phyloP scores from a whole-genome alignment of 2,888 invertebrate genomes.

The Epinotia bilunana region DNA sequence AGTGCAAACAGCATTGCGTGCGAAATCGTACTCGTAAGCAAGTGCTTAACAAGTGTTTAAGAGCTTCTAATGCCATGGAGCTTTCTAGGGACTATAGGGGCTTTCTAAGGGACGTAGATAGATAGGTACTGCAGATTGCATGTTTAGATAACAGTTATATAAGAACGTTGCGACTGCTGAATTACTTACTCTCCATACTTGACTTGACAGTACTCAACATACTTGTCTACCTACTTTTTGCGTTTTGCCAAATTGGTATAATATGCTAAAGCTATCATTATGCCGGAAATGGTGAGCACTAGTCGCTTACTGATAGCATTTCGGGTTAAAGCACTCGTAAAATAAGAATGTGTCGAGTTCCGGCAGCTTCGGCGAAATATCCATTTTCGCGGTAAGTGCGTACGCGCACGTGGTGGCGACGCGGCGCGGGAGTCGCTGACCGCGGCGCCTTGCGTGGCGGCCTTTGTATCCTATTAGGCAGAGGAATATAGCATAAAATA shows the following conservation, averaged over 20 bases:
- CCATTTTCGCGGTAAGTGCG: slow-evolving; percentile 75
- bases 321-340: slow-evolving; percentile 21
- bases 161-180: background rate
- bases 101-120: no score
- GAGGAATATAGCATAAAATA: slow-evolving; percentile 46
- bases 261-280: background rate
- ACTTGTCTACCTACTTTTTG: no score
- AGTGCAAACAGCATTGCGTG: slow-evolving; percentile 30
- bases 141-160: background rate
- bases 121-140: background rate
- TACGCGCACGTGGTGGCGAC: slow-evolving; percentile 51
- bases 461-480: slow-evolving; percentile 77
- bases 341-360: slow-evolving; percentile 61
- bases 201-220: no score
- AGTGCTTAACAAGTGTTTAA: background rate
- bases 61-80: slow-evolving; percentile 22
- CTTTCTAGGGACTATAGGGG: background rate
- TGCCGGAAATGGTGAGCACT: background rate
- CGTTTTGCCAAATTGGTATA: background rate
- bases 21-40: slow-evolving; percentile 24
- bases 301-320: slow-evolving; percentile 16
- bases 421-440: slow-evolving; percentile 72
- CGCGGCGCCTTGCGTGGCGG: slow-evolving; percentile 73
- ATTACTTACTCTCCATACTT: no score
- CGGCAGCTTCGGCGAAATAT: slow-evolving; percentile 78